These are phyloP conservation scores for Leptinotarsa lineolata DNA, from an alignment of 1,140 invertebrate genomes.

Conservation along the genomic window DNA sequence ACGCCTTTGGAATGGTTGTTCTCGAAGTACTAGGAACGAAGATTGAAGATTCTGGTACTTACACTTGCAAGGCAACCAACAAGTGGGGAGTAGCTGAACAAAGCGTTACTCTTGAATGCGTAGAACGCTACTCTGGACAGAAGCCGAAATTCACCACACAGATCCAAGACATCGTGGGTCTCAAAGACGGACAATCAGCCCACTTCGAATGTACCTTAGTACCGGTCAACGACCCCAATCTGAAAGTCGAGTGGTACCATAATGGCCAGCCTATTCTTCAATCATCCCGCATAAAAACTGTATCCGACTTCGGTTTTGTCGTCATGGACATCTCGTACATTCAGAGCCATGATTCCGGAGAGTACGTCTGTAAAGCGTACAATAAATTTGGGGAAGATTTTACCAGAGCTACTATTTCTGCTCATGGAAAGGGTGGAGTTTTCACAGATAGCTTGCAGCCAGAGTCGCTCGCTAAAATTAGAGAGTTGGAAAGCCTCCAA, in stretches of 20 bases:
- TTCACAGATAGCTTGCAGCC: conserved; percentile 93
- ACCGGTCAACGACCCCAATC: conserved; percentile 89
- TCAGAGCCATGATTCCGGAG: conserved; percentile 90
- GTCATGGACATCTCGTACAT: conserved; percentile 94
- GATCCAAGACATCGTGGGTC: conserved; percentile 79
- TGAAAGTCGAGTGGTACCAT: conserved; percentile 96
- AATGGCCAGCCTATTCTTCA: conserved; percentile 86
- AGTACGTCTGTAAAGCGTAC: conserved; percentile 86
- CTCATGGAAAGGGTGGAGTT: conserved; percentile 84
- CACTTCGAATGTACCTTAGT: conserved; percentile 92
- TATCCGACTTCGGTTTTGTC: conserved; percentile 95
- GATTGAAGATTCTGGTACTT: conserved; percentile 84
- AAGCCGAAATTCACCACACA: conserved; percentile 88
- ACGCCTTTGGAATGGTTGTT: conserved; percentile 95
- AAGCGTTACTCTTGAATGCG: conserved; percentile 79
- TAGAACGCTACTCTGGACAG: conserved; percentile 82
- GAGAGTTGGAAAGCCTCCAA: conserved; percentile 80
- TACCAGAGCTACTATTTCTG: conserved; percentile 80
- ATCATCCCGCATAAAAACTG: conserved; percentile 89
- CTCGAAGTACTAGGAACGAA: conserved; percentile 89
- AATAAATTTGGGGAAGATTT: conserved; percentile 91
- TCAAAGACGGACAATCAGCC: conserved; percentile 89
- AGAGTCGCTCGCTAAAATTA: conserved; percentile 87
- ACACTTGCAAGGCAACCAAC: conserved; percentile 86
- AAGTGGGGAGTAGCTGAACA: conserved; percentile 87